phyloP scores from a whole-genome alignment of 1,140 invertebrate species.

The Aradophagus sp. region DNA sequence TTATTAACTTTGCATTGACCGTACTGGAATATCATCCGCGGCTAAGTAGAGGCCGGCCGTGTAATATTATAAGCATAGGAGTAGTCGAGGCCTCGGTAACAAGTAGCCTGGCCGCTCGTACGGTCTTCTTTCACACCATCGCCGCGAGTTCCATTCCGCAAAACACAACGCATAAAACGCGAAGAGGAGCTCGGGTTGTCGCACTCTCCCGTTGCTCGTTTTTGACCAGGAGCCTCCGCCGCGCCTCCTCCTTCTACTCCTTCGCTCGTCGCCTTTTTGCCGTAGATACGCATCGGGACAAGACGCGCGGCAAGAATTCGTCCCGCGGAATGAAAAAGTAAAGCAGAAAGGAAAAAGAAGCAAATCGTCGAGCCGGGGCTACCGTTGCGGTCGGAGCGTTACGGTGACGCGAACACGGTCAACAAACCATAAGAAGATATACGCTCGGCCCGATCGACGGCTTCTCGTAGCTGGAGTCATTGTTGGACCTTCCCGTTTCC shows the following conservation, averaged over 20 bases:
- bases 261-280: constrained; percentile 7
- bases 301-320: constrained; percentile 42
- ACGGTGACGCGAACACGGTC: constrained; percentile 51
- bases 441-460: constrained; percentile 31
- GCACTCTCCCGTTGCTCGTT: constrained; percentile 17
- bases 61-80: constrained; percentile 42
- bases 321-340: constrained; percentile 23
- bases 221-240: constrained; percentile 10
- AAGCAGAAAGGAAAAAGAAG: neutral
- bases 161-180: constrained; percentile 30
- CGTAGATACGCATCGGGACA: constrained; percentile 17
- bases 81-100: constrained; percentile 28
- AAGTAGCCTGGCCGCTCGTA: constrained; percentile 22
- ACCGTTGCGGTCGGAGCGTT: constrained; percentile 38
- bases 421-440: constrained; percentile 56
- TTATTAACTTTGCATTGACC: constrained; percentile 18
- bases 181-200: constrained; percentile 18
- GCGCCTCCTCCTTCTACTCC: constrained; percentile 6
- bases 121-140: constrained; percentile 32
- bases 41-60: neutral
- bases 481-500: constrained; percentile 19
- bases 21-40: constrained; percentile 4
- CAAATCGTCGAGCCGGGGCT: constrained; percentile 10
- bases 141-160: constrained; percentile 23
- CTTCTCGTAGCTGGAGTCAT: constrained; percentile 21